Base-by-base conservation (phyloP, 2,113 vertebrate species). In the Chloroceryle aenea region DNA sequence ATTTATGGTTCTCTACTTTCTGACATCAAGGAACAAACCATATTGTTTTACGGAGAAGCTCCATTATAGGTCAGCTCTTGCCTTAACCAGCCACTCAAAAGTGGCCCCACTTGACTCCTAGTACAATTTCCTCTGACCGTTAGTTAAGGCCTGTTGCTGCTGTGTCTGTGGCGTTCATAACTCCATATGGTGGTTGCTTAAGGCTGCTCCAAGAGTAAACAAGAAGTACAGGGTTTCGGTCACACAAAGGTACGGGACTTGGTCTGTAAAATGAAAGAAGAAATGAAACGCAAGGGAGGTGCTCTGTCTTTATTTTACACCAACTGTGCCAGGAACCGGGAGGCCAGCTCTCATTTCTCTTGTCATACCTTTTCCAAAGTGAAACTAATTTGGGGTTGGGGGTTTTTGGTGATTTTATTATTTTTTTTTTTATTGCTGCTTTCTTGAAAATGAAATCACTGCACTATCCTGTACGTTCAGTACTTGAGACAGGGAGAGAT, bases 111-210 rank as follows among this genome's bases (percentile, higher is more conserved):
- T 89, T 92, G 90, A 91, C 80, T 96, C 83, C 50, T 77, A 64
- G 72, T 34, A 73, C 68, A 87, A 42, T 95, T 92, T 85, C 48
- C 72, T 81, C 66, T 93, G 93, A 93, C 90, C 45, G 2, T 94
- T 95, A 96, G 66, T 96, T 96, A 96, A 96, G 90, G 94, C 30
- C 76, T 3, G 23, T 78, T 89, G 86, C 79, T 96, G 79, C 85
- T 71, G 21, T 73, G 68, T 80, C 81, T 88, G 82, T 56, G 83
- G 73, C 72, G 80, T 85, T 95, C 4, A 16, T 73, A 87, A 88
- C 80, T 96, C 93, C 93, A 87, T 95, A 92, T 96, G 96, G 92
- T 81, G 66, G 76, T 94, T 90, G 90, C 93, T 96, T 93, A 94
- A 94, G 96, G 95, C 95, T 92, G 83, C 86, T 89, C 85, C 90